phyloP scores from a whole-genome alignment of 1,140 invertebrate genomes.

The Drosophila malerkotliana region DNA sequence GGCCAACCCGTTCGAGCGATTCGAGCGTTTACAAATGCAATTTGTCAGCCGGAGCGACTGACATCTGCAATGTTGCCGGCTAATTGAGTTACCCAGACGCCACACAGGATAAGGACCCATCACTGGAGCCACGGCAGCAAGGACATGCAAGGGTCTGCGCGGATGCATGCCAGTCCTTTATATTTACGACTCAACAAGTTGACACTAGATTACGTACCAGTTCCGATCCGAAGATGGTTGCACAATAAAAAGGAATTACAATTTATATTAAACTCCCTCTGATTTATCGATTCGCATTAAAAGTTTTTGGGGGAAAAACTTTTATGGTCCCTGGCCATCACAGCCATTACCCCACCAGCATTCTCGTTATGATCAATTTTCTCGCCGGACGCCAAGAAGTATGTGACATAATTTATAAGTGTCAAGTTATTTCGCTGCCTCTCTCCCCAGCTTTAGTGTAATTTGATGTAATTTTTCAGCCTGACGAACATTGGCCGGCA shows the following conservation, averaged over 20 bases:
- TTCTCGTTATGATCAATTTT: constrained; percentile 60
- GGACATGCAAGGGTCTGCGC: not conserved
- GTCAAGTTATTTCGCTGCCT: constrained; percentile 57
- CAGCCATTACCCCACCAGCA: too few species aligned
- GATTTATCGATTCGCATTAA: constrained; percentile 73
- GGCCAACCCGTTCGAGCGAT: constrained; percentile 16
- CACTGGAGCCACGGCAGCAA: constrained; percentile 6
- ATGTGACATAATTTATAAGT: constrained; percentile 80
- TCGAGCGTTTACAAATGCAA: constrained; percentile 70
- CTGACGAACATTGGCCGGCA: constrained; percentile 43
- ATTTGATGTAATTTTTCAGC: constrained; percentile 73
- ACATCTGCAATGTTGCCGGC: constrained; percentile 56
- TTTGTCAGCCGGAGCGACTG: constrained; percentile 63
- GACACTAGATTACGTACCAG: constrained; percentile 62
- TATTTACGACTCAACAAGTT: constrained; percentile 80
- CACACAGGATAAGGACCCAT: constrained; percentile 16
- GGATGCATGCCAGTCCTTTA: constrained; percentile 24
- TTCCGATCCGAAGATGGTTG: constrained; percentile 20
- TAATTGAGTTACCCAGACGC: constrained; percentile 58
- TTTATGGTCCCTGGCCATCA: constrained; percentile 21
- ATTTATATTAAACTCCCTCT: constrained; percentile 51
- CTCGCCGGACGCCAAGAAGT: constrained; percentile 54
- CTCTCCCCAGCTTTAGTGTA: constrained; percentile 45
- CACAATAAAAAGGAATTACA: constrained; percentile 27
- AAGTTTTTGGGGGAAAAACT: constrained; percentile 61